Conservation (phyloP, 2,113 vertebrate species). For the Struthidea cinerea region DNA sequence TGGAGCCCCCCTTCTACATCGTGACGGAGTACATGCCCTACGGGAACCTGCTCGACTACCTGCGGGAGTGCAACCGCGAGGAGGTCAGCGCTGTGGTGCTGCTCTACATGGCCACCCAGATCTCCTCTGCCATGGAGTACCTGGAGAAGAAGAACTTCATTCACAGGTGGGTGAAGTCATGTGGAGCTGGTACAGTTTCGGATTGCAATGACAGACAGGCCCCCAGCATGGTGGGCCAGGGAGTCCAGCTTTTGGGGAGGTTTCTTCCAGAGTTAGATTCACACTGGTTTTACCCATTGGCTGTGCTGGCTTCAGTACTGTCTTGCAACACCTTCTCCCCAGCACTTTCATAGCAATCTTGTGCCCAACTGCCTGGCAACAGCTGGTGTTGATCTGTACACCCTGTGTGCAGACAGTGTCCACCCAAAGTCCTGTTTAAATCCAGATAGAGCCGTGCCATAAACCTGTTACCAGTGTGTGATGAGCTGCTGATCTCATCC, state of each 20-base stretch:
- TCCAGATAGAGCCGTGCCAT: not conserved
- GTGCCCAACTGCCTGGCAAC: not conserved
- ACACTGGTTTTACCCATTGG: not conserved
- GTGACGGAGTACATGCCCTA: constrained; percentile 98
- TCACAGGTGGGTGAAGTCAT: constrained; percentile 79
- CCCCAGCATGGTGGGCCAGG: not conserved
- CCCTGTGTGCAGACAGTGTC: not conserved
- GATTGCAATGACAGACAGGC: not conserved
- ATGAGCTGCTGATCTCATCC: not conserved
- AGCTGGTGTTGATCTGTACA: not conserved
- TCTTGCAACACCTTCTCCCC: not conserved
- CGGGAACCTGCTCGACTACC: constrained; percentile 94
- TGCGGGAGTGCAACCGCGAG: constrained; percentile 92
- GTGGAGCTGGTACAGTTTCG: not conserved
- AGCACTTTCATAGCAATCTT: not conserved
- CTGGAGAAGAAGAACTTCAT: constrained; percentile 99
- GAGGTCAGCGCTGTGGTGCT: constrained; percentile 95
- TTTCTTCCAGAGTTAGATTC: not conserved
- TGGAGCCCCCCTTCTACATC: constrained; percentile 98
- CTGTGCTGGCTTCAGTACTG: not conserved
- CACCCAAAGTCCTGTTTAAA: not conserved
- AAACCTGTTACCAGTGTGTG: not conserved
- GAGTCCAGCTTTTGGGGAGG: not conserved
- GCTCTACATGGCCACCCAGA: constrained; percentile 99
- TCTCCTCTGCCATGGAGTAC: constrained; percentile 99